Conservation (phyloP, 2,888 invertebrate genomes). For the Linnaemya tessellans region DNA sequence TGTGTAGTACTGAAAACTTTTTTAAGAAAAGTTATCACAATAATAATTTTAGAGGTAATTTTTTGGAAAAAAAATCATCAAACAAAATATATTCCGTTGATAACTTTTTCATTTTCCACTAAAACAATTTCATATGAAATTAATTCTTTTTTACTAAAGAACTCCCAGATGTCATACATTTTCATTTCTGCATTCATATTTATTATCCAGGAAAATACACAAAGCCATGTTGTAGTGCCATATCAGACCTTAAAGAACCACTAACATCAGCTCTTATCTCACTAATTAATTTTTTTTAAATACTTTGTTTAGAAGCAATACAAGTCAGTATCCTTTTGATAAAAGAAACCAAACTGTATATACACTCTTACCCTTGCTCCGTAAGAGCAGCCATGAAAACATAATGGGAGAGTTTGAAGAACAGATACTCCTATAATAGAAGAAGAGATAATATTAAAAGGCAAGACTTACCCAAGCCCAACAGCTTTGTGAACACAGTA, state of each 20-base stretch:
- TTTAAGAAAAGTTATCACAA: too few relatives aligned
- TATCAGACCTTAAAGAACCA: background rate
- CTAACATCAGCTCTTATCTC: conserved; percentile 18
- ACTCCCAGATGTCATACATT: background rate
- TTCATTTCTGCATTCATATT: background rate
- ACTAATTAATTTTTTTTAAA: conserved; percentile 50
- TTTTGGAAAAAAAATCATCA: background rate
- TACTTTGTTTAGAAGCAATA: background rate
- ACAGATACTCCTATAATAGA: background rate
- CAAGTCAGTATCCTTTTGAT: background rate
- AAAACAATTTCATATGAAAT: background rate
- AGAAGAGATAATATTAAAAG: conserved; percentile 7
- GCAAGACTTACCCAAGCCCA: conserved; percentile 78
- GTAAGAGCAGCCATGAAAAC: background rate
- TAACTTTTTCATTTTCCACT: background rate
- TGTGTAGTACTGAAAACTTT: background rate
- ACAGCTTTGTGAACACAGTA: conserved; percentile 68
- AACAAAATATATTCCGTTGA: background rate
- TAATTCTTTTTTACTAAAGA: background rate
- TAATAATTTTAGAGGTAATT: too few relatives aligned
- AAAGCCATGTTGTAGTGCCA: background rate
- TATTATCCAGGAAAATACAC: background rate
- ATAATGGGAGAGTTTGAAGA: conserved; percentile 1
- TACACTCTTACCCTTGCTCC: background rate
- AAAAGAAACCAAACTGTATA: background rate